Base-by-base conservation (phyloP, 2,888 invertebrate genomes). In the Sphaeridia pumilis region DNA sequence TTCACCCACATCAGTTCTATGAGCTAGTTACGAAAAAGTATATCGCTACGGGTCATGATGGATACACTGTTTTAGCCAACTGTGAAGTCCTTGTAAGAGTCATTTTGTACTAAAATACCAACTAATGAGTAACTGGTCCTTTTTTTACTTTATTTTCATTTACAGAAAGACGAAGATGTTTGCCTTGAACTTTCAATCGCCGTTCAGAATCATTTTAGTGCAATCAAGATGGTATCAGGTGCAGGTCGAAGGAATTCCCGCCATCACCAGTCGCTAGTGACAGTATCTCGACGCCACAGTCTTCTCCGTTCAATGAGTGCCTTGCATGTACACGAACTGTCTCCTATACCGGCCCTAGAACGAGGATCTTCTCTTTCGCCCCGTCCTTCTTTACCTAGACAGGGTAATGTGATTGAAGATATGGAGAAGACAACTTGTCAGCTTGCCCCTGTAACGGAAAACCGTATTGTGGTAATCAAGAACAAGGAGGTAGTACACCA, bases 191-290 rank as follows among this genome's bases (percentile, higher is more conserved):
- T 90, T 57, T 83, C 85, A 7, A 78, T 87, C 65, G 84, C 87
- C 0, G 76, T 92, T 22, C 87, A 88, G 73, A 90, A 90, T 71
- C 89, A 90, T 70, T 90, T 92, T 72, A 80, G 84, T 53, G 85
- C 90, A 2, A 87, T 90, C 65, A 80, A 84, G 70, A 81, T 87
- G 66, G 76, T 84, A 36, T 76, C 79, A 50, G 51, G 86, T 85
- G 24, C 22, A 20, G 42, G 35, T 1, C 66, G 65, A 52, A 74
- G 78, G 34, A 82, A 79, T 61, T 84, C 87, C 50, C 84, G 85
- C 65, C 88, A 89, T 69, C 74, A 88, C 50, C 89, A 89, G 73
- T 87, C 87, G 27, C 75, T 89, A 43, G 84, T 89, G 55, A 85
- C 87, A 0, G 74, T 88, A 2, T 87, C 86, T 46, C 75, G 87